Percentiles rank a stretch among this genome's conserved stretches.
Evolutionary conservation across 2,113 vertebrate species (phyloP).

Genomic region (Meriones unguiculatus): DNA sequence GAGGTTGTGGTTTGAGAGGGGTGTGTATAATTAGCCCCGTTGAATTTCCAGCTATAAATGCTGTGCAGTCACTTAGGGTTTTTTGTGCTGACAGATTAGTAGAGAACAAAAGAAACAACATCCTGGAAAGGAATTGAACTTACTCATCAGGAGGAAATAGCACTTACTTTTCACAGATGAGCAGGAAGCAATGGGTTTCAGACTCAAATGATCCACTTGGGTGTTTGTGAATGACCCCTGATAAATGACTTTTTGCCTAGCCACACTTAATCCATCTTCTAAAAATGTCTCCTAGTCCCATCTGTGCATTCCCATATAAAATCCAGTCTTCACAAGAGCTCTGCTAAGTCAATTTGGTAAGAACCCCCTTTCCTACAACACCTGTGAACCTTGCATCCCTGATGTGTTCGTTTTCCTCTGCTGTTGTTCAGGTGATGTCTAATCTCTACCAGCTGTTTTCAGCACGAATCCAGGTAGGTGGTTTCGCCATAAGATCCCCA

Average conservation of each 20-base stretch:
- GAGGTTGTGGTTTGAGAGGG: not conserved
- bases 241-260: not conserved
- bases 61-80: not conserved
- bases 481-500: not conserved
- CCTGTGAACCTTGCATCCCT: not conserved
- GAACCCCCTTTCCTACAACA: not conserved
- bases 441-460: not conserved
- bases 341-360: not conserved
- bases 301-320: not conserved
- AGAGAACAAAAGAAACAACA: not conserved
- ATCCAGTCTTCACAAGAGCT: not conserved
- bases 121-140: not conserved
- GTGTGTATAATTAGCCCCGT: not conserved
- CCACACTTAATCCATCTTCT: not conserved
- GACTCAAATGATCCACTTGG: not conserved
- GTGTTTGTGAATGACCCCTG: not conserved
- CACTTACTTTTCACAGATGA: not conserved
- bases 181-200: constrained; percentile 15
- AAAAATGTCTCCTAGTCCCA: not conserved
- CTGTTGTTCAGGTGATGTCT: not conserved
- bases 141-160: not conserved
- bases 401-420: not conserved
- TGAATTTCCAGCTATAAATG: not conserved
- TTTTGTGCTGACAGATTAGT: not conserved
- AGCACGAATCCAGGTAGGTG: not conserved